Evolutionary conservation across 2,797 vertebrate species (phyloP).

Genomic region (Hippopotamyrus pictus): DNA sequence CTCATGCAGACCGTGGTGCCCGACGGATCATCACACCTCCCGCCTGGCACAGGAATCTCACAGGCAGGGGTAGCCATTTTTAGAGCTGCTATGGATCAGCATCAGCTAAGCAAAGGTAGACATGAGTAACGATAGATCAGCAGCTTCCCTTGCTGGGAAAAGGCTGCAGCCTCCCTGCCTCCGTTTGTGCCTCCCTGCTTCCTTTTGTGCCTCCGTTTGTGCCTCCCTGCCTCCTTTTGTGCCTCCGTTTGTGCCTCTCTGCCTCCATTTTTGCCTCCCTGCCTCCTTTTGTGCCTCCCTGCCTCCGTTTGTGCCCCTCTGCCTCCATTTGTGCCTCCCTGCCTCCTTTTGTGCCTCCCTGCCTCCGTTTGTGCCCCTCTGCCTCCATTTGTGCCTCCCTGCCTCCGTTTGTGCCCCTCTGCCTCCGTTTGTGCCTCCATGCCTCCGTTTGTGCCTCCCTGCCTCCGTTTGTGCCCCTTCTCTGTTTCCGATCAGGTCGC

Average conservation of each 20-base stretch:
- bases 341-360: neutral
- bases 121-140: neutral
- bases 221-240: neutral
- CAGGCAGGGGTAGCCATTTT: neutral
- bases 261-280: neutral
- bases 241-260: neutral
- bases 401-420: neutral
- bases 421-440: neutral
- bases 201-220: neutral
- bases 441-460: neutral
- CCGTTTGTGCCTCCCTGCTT: neutral
- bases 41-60: neutral
- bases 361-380: neutral
- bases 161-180: neutral
- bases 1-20: neutral
- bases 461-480: neutral
- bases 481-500: neutral
- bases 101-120: neutral
- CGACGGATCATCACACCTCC: neutral
- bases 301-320: neutral
- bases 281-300: neutral
- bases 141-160: neutral
- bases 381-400: neutral
- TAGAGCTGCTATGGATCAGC: neutral
- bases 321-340: neutral